Base-by-base conservation (phyloP, 2,113 vertebrate genomes). In the Poicephalus gulielmi region DNA sequence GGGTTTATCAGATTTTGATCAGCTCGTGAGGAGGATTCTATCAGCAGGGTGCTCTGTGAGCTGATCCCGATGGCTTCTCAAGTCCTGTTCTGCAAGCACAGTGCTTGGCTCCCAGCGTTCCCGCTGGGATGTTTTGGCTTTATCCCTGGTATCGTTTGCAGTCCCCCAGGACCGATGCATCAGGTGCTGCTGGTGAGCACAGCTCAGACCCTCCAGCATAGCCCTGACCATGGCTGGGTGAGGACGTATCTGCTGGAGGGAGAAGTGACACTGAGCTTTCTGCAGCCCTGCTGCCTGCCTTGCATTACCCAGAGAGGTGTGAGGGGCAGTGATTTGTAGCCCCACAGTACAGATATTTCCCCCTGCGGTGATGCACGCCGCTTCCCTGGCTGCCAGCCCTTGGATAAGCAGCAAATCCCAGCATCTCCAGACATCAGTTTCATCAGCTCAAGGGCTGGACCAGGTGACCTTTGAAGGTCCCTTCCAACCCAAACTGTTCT, bases 121-220 rank as follows among this genome's bases (percentile, higher is more conserved):
- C 60, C 25, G 1, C 43, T 1, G 1, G n/a, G 2, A 3, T 1
- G 0, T 18, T 62, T 31, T 1, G 13, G 41, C 50, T 85, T 66
- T 35, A 11, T 67, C 70, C 78, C 60, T 18, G 41, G 0, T 30
- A 25, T 1, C 6, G 0, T 59, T 52, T 27, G 43, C 17, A 62
- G 64, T 49, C 31, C 71, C 5, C 0, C 0, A 1, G 76, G 63
- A 31, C 16, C 3, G 5, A 4, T 3, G 60, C 5, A 5, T 30
- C 0, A 0, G 15, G 50, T 8, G 9, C 59, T 7, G 0, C 7
- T 18, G 49, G 24, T 17, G 66, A 44, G n/a, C 2, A 0, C 33
- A 39, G 60, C 71, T 44, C 67, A 31, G 79, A 50, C 53, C 73
- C 73, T 52, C 39, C 74, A 52, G 60, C 57, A 10, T 5, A 35